Base-by-base conservation (phyloP, 2,888 invertebrate species). In the Heliconius sara region DNA sequence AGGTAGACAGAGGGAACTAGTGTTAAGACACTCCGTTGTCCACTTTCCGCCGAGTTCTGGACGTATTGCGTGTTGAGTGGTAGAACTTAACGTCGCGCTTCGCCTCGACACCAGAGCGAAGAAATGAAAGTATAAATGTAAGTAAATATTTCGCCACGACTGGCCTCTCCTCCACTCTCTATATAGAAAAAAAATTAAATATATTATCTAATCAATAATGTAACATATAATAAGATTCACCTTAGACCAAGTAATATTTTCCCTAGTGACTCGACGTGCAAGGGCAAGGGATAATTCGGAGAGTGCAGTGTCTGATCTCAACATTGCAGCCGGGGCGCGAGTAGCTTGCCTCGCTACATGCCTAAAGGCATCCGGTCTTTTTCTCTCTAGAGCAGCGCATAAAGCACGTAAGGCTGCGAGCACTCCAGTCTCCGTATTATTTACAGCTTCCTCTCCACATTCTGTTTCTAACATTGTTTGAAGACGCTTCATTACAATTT, bases 221-320 rank as follows among this genome's bases (percentile, higher is more conserved):
- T 30, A 30, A 30, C 30, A 13, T 60, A 5, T 39, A 60, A 60
- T 13, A 1, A n/a, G 9, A 73, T 13, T 30, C 85, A 97, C 96
- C 94, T 97, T 98, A 79, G 97, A 97, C 98, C 98, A 98, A 0
- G 97, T 97, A 81, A 97, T 97, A 85, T 97, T 97, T 60, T 95
- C 93, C 79, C 97, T 96, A 83, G 97, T 96, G 75, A 98, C 95
- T 80, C 97, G 96, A 43, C 97, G 95, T 1, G 97, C 97, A 16
- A 98, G 96, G 19, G 97, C 96, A 63, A 97, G 95, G 65, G 97
- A 92, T 47, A 97, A 93, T 82, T 96, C 96, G 10, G 96, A 94
- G 66, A 96, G 94, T 22, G 96, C 96, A 78, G 96, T 96, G 85
- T 96, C 96, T 0, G 96, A 95, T 3, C 96, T 93, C 66, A 96